Conservation (phyloP, 2,888 invertebrate species). For the Timema cristinae region DNA sequence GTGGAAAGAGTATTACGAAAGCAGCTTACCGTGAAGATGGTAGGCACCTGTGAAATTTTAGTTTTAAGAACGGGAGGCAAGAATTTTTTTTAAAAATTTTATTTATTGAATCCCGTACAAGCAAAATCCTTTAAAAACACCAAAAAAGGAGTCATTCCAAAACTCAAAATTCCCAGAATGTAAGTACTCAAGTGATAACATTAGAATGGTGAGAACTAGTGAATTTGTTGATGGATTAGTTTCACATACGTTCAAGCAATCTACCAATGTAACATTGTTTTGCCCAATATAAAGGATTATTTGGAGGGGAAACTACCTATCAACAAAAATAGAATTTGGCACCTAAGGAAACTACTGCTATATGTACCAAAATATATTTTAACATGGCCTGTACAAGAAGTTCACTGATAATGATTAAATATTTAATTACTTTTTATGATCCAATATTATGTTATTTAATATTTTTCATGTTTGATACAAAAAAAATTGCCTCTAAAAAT, state of each 20-base stretch:
- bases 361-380: neutral
- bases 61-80: neutral
- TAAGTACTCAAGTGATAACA: neutral
- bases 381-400: neutral
- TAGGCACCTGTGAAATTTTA: neutral
- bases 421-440: neutral
- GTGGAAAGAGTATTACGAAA: neutral
- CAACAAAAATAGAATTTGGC: neutral
- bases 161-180: neutral
- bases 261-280: neutral
- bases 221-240: neutral
- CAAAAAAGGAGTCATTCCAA: neutral
- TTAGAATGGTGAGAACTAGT: neutral
- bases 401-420: neutral
- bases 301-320: neutral
- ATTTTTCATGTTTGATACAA: neutral
- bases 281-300: neutral
- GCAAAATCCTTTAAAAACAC: neutral
- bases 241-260: neutral
- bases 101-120: neutral
- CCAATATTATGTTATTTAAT: too few species aligned
- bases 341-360: conserved; percentile 2
- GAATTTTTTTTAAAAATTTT: neutral
- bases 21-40: conserved; percentile 6
- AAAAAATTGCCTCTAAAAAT: too few species aligned